phyloP scores from a whole-genome alignment of 64 coral and sea anemone species.

The Platygyra sinensis region DNA sequence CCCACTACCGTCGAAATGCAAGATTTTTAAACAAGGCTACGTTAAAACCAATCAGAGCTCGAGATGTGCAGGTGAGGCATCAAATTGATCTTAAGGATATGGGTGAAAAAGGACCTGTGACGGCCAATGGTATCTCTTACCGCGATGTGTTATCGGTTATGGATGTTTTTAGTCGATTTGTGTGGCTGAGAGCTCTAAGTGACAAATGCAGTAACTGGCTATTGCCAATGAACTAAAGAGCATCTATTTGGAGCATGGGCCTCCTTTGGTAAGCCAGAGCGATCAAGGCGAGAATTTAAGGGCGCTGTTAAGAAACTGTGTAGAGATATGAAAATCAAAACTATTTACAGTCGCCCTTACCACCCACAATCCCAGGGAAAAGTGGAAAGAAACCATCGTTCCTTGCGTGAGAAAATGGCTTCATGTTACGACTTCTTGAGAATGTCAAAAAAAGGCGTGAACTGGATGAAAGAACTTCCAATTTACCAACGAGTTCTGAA shows the following conservation, averaged over 20 bases:
- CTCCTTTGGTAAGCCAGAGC: not conserved
- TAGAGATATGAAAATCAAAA: no score
- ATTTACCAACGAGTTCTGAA: slow-evolving; percentile 40
- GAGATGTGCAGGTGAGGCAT: slow-evolving; percentile 44
- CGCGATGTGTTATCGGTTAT: not conserved
- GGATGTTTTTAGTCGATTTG: slow-evolving; percentile 20
- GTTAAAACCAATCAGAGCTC: slow-evolving; percentile 41
- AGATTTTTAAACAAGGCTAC: slow-evolving; percentile 50
- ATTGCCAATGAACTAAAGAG: not conserved
- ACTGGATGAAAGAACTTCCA: slow-evolving; percentile 10
- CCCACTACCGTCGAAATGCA: slow-evolving; percentile 30
- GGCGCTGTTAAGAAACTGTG: no score
- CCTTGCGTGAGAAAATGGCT: slow-evolving; percentile 21
- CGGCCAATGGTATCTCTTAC: not conserved
- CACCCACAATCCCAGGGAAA: slow-evolving; percentile 35
- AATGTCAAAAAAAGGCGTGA: slow-evolving; percentile 46
- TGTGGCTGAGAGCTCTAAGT: not conserved
- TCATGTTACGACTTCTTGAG: slow-evolving; percentile 34
- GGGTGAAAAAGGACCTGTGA: slow-evolving; percentile 22
- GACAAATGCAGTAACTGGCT: not conserved
- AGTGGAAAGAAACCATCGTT: not conserved
- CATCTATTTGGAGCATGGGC: slow-evolving; percentile 2
- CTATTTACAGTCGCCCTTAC: not conserved
- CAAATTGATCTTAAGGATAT: slow-evolving; percentile 70
- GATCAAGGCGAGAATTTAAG: no score